Percentiles rank a stretch among this genome's conserved stretches.
Conservation (phyloP, 2,888 invertebrate genomes). For the Lypha dubia region DNA sequence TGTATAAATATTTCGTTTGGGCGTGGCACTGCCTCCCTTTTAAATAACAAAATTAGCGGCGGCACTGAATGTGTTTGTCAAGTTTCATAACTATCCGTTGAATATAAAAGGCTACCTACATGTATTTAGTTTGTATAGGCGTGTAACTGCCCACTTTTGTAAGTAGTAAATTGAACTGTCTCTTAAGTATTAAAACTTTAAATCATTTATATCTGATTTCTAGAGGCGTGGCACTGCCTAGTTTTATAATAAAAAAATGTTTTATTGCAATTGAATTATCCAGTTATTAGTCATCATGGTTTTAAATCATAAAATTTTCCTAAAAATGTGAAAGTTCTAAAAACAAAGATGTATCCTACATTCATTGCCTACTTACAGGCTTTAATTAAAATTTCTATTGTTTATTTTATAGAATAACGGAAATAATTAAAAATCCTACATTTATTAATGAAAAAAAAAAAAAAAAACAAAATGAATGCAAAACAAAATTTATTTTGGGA, state of each 20-base stretch:
- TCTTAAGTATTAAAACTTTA: too few relatives aligned
- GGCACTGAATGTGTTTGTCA: not conserved
- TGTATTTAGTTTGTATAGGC: not conserved
- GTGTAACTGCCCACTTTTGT: not conserved
- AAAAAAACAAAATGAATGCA: not conserved
- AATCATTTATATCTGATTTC: not conserved
- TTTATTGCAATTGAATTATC: too few relatives aligned
- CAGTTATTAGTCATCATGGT: too few relatives aligned
- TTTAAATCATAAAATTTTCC: too few relatives aligned
- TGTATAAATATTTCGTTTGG: too few relatives aligned
- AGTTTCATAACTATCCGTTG: not conserved
- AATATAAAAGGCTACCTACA: not conserved
- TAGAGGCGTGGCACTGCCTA: not conserved
- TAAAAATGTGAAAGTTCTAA: too few relatives aligned
- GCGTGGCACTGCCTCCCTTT: not conserved
- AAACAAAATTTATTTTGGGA: not conserved
- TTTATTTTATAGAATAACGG: not conserved
- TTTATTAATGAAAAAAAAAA: too few relatives aligned
- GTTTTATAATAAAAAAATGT: too few relatives aligned
- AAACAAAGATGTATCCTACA: not conserved
- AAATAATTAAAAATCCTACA: constrained; percentile 31
- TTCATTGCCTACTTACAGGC: constrained; percentile 7
- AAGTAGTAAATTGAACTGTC: not conserved
- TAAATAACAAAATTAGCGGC: not conserved
- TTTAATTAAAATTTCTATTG: not conserved